phyloP scores from a whole-genome alignment of 2,888 invertebrate species.

The Mythimna vitellina region DNA sequence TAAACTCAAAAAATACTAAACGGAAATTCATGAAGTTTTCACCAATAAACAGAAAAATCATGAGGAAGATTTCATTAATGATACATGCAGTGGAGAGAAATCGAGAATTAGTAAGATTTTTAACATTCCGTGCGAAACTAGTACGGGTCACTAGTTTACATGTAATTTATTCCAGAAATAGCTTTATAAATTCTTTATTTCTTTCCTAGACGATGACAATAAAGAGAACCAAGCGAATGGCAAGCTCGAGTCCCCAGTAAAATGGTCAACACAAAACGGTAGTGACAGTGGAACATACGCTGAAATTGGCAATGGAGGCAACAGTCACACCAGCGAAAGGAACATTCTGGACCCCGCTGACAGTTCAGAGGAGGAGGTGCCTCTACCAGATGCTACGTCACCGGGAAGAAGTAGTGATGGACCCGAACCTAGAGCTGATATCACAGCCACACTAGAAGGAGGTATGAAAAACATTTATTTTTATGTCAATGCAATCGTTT shows the following conservation, averaged over 20 bases:
- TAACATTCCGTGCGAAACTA: no score
- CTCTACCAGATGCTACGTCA: conserved; percentile 86
- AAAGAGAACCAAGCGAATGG: conserved; percentile 89
- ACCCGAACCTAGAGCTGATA: conserved; percentile 87
- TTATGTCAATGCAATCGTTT: neutral
- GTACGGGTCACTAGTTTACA: no score
- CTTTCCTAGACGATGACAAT: conserved; percentile 83
- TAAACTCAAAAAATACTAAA: no score
- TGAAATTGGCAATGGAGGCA: conserved; percentile 87
- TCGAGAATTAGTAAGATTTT: no score
- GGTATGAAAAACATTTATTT: conserved; percentile 68
- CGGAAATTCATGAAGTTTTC: no score
- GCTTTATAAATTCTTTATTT: neutral
- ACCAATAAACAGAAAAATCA: no score
- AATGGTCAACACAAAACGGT: conserved; percentile 87
- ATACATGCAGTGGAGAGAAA: no score
- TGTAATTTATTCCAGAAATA: neutral
- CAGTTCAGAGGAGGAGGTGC: conserved; percentile 88
- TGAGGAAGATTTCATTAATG: no score
- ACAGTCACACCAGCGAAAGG: conserved; percentile 85
- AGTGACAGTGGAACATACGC: conserved; percentile 89
- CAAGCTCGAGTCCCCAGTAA: conserved; percentile 86
- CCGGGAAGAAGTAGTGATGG: conserved; percentile 88
- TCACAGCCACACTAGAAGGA: conserved; percentile 86
- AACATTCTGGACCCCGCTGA: conserved; percentile 87